Conservation (phyloP, 1,140 invertebrate genomes). For the Tetraneura akinire region DNA sequence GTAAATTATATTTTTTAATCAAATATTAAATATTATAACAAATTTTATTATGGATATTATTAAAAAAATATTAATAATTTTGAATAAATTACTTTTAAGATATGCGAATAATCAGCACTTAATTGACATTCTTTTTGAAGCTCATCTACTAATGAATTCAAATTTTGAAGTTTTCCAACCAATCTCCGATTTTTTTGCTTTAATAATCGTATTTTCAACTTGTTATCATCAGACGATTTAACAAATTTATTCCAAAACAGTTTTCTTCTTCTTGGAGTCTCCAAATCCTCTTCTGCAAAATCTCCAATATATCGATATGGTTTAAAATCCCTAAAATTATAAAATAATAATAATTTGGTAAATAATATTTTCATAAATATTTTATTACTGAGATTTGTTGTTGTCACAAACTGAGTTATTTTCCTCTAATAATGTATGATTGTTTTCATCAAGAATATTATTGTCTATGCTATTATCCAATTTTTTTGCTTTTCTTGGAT, state of each 20-base stretch:
- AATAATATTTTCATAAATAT: too few relatives aligned
- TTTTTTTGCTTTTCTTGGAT: too few relatives aligned
- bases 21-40: too few relatives aligned
- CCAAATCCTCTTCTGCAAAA: not conserved
- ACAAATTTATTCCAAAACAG: not conserved
- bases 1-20: too few relatives aligned
- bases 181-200: not conserved
- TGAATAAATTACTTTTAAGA: not conserved
- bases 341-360: not conserved
- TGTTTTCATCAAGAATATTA: too few relatives aligned
- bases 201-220: not conserved
- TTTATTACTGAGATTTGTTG: too few relatives aligned
- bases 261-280: not conserved
- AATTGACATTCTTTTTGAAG: not conserved
- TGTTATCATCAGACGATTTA: not conserved
- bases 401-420: too few relatives aligned
- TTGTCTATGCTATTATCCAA: too few relatives aligned
- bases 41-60: too few relatives aligned
- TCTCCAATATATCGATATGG: not conserved
- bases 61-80: too few relatives aligned
- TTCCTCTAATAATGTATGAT: too few relatives aligned
- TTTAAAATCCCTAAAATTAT: not conserved
- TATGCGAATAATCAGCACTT: not conserved
- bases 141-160: not conserved
- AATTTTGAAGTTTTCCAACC: not conserved